Evolutionary conservation across 53 echinoderm and acorn worm species (phyloP), one percentile per base, ranked within the genome.

Genomic region (Holothuria scabra): DNA sequence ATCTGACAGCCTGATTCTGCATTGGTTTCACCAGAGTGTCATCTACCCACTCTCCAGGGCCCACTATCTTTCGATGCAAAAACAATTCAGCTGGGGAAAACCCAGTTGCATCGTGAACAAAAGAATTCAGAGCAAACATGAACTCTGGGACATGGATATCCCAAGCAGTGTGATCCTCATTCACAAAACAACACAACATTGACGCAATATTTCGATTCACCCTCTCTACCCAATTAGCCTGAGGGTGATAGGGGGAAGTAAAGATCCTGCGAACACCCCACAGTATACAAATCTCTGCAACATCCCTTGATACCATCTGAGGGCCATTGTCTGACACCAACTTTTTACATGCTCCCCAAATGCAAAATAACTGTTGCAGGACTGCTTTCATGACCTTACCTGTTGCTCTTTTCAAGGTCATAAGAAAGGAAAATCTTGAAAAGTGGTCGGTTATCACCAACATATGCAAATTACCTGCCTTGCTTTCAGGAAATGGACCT

Each of bases 151-250:
- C n/a, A n/a, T n/a, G n/a, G n/a, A n/a, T n/a, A n/a, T n/a, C n/a
- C n/a, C n/a, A n/a, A n/a, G n/a, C n/a, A n/a, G n/a, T n/a, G n/a
- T n/a, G n/a, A n/a, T n/a, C n/a, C n/a, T n/a, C n/a, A n/a, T n/a
- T n/a, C n/a, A n/a, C n/a, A n/a, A n/a, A n/a, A n/a, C n/a, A n/a
- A n/a, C n/a, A n/a, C n/a, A 79, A 21, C 59, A 79, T 89, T 12
- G 80, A 65, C 46, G 85, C 89, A 1, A 89, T 28, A 12, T 88
- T 88, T 26, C 83, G 62, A 69, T 92, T 89, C 9, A 88, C 88
- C n/a, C 89, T 31, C 57, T 92, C 92, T 26, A 92, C 83, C 92
- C 89, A 89, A 32, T 92, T 92, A 8, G 49, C 66, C 28, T 92
- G 89, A 12, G 86, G 86, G 58, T 92, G 89, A 67, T 89, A 86